Evolutionary conservation across 2,888 invertebrate genomes (phyloP).

Genomic region (Ophion obscuratus): DNA sequence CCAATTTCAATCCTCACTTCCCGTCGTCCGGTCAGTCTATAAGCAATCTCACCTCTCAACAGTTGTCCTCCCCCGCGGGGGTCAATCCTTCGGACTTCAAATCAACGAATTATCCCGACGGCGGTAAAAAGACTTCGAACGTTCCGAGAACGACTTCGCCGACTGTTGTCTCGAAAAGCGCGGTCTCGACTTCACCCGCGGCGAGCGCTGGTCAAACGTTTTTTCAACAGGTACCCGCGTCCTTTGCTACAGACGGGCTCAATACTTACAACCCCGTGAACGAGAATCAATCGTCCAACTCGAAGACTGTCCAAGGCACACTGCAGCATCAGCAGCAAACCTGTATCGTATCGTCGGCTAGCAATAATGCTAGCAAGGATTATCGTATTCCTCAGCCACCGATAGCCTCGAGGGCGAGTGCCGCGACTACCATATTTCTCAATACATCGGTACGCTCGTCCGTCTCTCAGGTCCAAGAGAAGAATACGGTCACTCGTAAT

Average conservation of each 20-base stretch:
- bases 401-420: slow-evolving; percentile 81
- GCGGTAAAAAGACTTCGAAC: slow-evolving; percentile 85
- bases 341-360: slow-evolving; percentile 90
- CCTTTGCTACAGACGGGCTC: slow-evolving; percentile 85
- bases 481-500: slow-evolving; percentile 84
- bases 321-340: slow-evolving; percentile 88
- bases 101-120: slow-evolving; percentile 73
- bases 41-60: slow-evolving; percentile 88
- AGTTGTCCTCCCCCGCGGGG: slow-evolving; percentile 85
- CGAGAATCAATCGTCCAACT: slow-evolving; percentile 73
- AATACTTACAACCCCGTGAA: slow-evolving; percentile 85
- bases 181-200: slow-evolving; percentile 85
- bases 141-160: slow-evolving; percentile 84
- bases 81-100: slow-evolving; percentile 78
- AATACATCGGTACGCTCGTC: slow-evolving; percentile 77
- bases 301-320: slow-evolving; percentile 82
- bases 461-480: slow-evolving; percentile 75
- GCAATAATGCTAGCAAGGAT: slow-evolving; percentile 87
- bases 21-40: slow-evolving; percentile 87
- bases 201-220: slow-evolving; percentile 85
- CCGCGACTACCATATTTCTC: slow-evolving; percentile 82
- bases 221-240: slow-evolving; percentile 88
- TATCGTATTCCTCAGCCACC: slow-evolving; percentile 87
- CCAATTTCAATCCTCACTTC: slow-evolving; percentile 89
- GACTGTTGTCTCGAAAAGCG: slow-evolving; percentile 84